Evolutionary conservation across 92 coral and sea anemone genomes (phyloP).

Genomic region (Anthopleura xanthogrammica): DNA sequence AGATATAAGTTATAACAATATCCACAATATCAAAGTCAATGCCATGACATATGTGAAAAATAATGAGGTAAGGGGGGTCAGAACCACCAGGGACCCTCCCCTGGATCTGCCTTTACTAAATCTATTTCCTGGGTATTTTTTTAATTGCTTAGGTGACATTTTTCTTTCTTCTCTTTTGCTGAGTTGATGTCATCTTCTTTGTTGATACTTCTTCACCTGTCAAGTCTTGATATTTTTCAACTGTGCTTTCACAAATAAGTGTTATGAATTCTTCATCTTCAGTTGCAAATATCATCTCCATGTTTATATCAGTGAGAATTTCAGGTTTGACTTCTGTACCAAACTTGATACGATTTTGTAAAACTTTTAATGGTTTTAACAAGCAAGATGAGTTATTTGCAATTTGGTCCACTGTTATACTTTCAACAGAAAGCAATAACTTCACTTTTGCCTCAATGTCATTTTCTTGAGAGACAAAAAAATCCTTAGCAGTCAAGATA

Average conservation of each 20-base stretch:
- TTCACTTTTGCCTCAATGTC: slow-evolving; percentile 66
- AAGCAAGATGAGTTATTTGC: slow-evolving; percentile 64
- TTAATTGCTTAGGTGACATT: neutral
- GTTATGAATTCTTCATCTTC: slow-evolving; percentile 62
- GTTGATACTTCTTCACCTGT: slow-evolving; percentile 12
- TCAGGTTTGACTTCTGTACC: slow-evolving; percentile 62
- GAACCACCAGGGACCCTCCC: too few relatives aligned
- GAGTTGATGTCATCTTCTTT: slow-evolving; percentile 17
- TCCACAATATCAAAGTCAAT: too few relatives aligned
- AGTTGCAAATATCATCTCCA: slow-evolving; percentile 62
- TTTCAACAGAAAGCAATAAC: slow-evolving; percentile 65
- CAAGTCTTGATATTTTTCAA: slow-evolving; percentile 51
- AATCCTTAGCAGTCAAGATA: slow-evolving; percentile 69
- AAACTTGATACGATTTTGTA: slow-evolving; percentile 69
- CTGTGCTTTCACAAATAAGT: slow-evolving; percentile 61
- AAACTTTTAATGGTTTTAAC: slow-evolving; percentile 59
- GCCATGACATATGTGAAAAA: too few relatives aligned
- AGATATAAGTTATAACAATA: too few relatives aligned
- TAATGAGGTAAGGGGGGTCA: too few relatives aligned
- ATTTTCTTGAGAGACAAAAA: slow-evolving; percentile 65
- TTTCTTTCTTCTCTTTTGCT: slow-evolving; percentile 19
- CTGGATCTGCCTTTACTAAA: too few relatives aligned
- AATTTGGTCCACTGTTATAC: slow-evolving; percentile 60
- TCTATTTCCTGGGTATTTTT: too few relatives aligned
- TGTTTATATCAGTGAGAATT: slow-evolving; percentile 43